Evolutionary conservation across 2,113 vertebrate species (phyloP), one percentile per base, ranked within the genome.

Genomic region (Phrynocephalus versicolor): DNA sequence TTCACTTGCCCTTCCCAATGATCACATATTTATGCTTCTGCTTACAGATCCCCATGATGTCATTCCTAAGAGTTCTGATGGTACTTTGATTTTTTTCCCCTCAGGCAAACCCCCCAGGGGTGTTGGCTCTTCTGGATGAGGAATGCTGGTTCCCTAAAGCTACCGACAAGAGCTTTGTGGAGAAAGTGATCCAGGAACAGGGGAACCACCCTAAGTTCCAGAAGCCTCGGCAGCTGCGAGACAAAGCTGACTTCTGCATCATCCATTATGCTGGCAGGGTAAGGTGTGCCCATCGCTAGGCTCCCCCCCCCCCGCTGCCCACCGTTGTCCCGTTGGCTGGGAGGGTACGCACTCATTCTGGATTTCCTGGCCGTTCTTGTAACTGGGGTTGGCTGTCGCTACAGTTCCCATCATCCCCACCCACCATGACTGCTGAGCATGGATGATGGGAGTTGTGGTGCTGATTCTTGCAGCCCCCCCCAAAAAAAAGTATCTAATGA

Each of bases 111-210:
- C 97, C 98, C 8, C 98, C 98, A 0, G 98, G 98, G 3, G 96
- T 98, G 37, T 91, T 98, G 92, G 97, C 98, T 73, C 95, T 98
- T 70, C 92, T 98, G 92, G 98, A 98, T 2, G 98, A 98, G 88
- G 98, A 98, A 91, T 98, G 98, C 95, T 98, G 98, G 98, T 98
- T 98, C 92, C 98, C 98, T 0, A 97, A 98, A 88, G 98, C 98
- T 37, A 98, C 98, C 0, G 98, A 98, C 89, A 97, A 97, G 85
- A 97, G 97, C 3, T 98, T 98, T 65, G 97, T 98, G 77, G 98
- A 98, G 87, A 98, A 98, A 90, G 90, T 98, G 41, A 95, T 94
- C 14, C 95, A 94, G 33, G 97, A 98, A 89, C 97, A 98, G 89
- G 97, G 97, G 30, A 76, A 87, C 19, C 98, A 98, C 90, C 95